A percentile compares a stretch with the other conserved stretches of the same genome.
phyloP scores from a whole-genome alignment of 2,113 vertebrate genomes.

The Apeltes quadracus region DNA sequence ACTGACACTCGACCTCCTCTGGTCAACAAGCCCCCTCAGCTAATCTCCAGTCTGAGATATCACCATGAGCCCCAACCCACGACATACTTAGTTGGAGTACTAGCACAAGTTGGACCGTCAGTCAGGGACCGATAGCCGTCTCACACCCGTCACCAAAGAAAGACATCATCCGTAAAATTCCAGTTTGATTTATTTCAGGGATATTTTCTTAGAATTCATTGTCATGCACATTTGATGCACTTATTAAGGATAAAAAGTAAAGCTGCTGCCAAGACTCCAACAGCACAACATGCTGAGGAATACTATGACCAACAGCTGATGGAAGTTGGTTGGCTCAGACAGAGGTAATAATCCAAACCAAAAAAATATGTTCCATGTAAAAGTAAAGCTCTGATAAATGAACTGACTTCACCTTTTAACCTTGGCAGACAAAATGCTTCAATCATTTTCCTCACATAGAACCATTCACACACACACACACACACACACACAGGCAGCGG shows the following conservation, averaged over 20 bases:
- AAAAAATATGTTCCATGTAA: not conserved
- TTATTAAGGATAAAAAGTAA: not conserved
- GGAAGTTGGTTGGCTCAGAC: not conserved
- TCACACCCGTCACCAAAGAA: not conserved
- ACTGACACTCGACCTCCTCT: slow-evolving; percentile 58
- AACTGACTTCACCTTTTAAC: too few species aligned
- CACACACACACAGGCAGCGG: too few species aligned
- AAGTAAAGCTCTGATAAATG: not conserved
- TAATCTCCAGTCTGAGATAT: slow-evolving; percentile 62
- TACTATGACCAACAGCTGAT: not conserved
- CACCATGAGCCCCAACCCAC: slow-evolving; percentile 26
- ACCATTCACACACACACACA: too few species aligned
- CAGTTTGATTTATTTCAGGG: not conserved
- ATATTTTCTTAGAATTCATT: not conserved
- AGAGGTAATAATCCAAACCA: not conserved
- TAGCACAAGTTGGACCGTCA: slow-evolving; percentile 5
- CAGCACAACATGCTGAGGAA: not conserved
- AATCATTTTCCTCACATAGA: too few species aligned
- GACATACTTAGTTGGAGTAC: slow-evolving; percentile 24
- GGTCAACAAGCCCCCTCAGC: slow-evolving; percentile 30
- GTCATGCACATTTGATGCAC: not conserved
- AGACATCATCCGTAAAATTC: not conserved
- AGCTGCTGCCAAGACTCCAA: not conserved
- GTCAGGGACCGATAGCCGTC: slow-evolving; percentile 18
- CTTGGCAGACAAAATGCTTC: too few species aligned